Evolutionary conservation across 2,888 invertebrate species (phyloP).

Genomic region (Euzophera pinguis): DNA sequence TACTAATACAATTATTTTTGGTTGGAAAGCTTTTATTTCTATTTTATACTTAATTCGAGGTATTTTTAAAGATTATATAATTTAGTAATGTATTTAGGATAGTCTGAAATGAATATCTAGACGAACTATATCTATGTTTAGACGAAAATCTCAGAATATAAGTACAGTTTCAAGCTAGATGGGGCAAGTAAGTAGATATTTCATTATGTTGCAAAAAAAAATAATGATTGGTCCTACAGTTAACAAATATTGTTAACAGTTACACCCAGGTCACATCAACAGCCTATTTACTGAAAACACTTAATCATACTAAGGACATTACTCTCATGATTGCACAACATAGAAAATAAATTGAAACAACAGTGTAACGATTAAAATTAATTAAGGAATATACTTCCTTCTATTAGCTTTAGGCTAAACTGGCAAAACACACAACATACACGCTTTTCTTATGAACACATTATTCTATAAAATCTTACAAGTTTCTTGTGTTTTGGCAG

Average conservation of each 20-base stretch:
- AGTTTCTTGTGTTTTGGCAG: slow-evolving; percentile 70
- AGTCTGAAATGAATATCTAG: no score
- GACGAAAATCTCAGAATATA: not conserved
- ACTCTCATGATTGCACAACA: slow-evolving; percentile 52
- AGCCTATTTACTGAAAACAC: slow-evolving; percentile 49
- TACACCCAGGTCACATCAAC: slow-evolving; percentile 79
- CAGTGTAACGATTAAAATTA: slow-evolving; percentile 36
- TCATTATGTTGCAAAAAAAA: slow-evolving; percentile 44
- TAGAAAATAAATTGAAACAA: slow-evolving; percentile 39
- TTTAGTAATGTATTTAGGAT: no score
- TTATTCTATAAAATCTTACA: slow-evolving; percentile 24
- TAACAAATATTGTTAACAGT: slow-evolving; percentile 49
- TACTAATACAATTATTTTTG: not conserved
- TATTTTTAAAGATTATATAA: no score
- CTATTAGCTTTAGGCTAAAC: slow-evolving; percentile 74
- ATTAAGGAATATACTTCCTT: slow-evolving; percentile 54
- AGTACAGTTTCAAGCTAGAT: not conserved
- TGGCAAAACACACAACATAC: slow-evolving; percentile 64
- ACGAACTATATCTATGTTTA: no score
- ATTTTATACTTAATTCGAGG: no score
- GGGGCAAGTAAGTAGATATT: not conserved
- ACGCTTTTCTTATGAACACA: slow-evolving; percentile 20
- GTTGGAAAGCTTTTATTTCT: no score
- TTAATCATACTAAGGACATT: slow-evolving; percentile 43
- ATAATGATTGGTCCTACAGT: slow-evolving; percentile 57